Percentiles rank a stretch among this genome's conserved stretches.
phyloP scores from a whole-genome alignment of 2,888 invertebrate genomes.

The Ophion slaviceki region DNA sequence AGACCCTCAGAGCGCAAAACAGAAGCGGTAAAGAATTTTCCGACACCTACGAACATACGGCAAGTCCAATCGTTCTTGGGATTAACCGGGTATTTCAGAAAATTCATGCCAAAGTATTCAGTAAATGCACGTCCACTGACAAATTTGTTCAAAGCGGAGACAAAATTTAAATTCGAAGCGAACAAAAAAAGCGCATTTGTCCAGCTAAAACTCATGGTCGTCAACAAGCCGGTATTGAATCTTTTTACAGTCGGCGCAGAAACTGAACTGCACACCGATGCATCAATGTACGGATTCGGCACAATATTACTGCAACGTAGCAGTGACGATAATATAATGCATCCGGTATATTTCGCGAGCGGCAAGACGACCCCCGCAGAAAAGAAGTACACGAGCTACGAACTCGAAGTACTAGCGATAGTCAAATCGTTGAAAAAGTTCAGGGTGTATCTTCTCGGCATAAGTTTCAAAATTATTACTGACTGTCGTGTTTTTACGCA shows the following conservation, averaged over 20 bases:
- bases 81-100: neutral
- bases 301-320: too few relatives aligned
- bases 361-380: too few relatives aligned
- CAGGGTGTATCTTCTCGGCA: too few relatives aligned
- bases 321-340: too few relatives aligned
- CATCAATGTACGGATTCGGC: neutral
- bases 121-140: neutral
- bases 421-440: too few relatives aligned
- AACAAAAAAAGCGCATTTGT: neutral
- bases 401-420: too few relatives aligned
- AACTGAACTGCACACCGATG: neutral
- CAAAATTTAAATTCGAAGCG: neutral
- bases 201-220: neutral
- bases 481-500: neutral
- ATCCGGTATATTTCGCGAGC: too few relatives aligned
- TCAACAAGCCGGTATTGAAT: neutral
- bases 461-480: too few relatives aligned
- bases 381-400: too few relatives aligned
- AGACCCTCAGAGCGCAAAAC: constrained; percentile 53
- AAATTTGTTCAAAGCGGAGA: neutral
- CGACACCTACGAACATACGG: neutral
- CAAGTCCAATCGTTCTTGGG: neutral
- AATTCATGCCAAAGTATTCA: neutral
- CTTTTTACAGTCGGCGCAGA: neutral
- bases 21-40: neutral